Base-by-base conservation (phyloP, 2,888 invertebrate genomes). In the Sussaba pulchella region DNA sequence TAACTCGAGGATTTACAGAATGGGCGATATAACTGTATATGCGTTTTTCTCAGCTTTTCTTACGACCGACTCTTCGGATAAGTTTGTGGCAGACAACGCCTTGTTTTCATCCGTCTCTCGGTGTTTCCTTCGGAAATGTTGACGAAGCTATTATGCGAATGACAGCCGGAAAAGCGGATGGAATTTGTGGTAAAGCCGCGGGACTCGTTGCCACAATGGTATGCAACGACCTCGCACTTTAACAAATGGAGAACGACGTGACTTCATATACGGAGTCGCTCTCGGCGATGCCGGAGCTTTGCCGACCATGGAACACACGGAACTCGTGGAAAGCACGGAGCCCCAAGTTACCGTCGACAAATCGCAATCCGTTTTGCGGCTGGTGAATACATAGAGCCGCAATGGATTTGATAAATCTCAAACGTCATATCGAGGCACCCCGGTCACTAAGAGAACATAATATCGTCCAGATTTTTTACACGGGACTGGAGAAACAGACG, bases 1-100 rank as follows among this genome's bases (percentile, higher is more conserved):
- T 75, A 67, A 39, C 57, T 43, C 24, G 36, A 50, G 69, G 69
- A 63, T 69, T 69, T 69, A 36, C 61, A 17, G 52, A 14, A 63
- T 59, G 69, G 63, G 19, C 52, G 63, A 69, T 69, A 59, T 63
- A 59, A 17, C 2, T 67, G 39, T 10, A 21, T 41, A 66, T 12
- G 3, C 26, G 39, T 31, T 31, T 63, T 14, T 50, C 31, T 3
- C 24, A 6, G 6, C 4, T 63, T 24, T 36, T 50, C 50, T 66
- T 47, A 47, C 31, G 14, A 47, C 50, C 12, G 47, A 26, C 12
- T 36, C 36, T 31, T 2, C 19, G 66, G 66, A 66, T 47, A 39
- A 66, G 14, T 66, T 24, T 21, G 24, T 24, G 36, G 63, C n/a
- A n/a, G 21, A 43, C 50, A 6, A 31, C 31, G 6, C 6, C 6